Evolutionary conservation across 1,140 invertebrate species (phyloP), one percentile per base, ranked within the genome.

Genomic region (Aphaenogaster ashmeadi): DNA sequence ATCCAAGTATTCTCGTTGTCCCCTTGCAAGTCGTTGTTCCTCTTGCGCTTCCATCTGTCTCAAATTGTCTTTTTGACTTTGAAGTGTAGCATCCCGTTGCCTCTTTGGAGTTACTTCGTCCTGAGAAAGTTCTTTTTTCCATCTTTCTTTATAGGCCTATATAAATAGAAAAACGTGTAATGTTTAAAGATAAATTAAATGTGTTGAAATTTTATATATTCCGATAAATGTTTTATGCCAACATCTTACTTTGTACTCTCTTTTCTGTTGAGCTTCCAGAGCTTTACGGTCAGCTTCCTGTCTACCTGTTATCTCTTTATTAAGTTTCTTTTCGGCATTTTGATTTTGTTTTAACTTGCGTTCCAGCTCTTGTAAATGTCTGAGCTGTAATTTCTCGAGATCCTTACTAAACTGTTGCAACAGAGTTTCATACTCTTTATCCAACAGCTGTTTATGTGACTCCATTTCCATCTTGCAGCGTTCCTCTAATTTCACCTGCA

Each of bases 401-500:
- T 99, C 99, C 91, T 98, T 97, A 87, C 97, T 98, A 93, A 99
- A 99, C 91, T 98, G 98, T 93, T 98, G 97, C 91, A 99, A 96
- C 81, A 99, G 95, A 87, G 97, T 97, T 94, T 99, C 99, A 94
- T 99, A 99, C 95, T 99, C 99, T 94, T 99, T 99, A 94, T 99
- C 99, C 88, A 99, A 96, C 92, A 98, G 97, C 92, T 98, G 97
- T 95, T 99, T 99, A 95, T 99, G 98, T 93, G 98, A 98, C 93
- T 99, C 99, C 97, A 99, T 99, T 96, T 99, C 99, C 90, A 98
- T 97, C 95, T 98, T 98, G 96, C 99, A 99, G 91, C 98, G 98
- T 94, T 99, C 98, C 96, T 99, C 99, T 91, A 99, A 96, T 95
- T 98, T 98, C 41, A 97, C 93, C 92, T 95, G 56, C 5, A 83